These are phyloP conservation scores for Ara ararauna DNA, from an alignment of 2,797 vertebrate genomes.

Conservation along the genomic window DNA sequence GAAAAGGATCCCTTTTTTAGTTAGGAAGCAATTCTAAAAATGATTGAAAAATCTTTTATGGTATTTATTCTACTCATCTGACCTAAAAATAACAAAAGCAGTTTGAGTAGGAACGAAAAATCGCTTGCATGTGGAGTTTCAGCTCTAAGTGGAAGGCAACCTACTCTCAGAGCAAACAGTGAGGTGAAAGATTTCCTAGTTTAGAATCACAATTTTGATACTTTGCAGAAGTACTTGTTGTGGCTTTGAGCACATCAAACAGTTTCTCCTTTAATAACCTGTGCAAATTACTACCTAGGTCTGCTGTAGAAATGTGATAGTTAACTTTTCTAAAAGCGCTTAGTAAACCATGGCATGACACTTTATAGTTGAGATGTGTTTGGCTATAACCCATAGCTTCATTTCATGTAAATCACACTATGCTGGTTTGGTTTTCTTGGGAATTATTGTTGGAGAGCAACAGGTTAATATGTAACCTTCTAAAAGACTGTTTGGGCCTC, in stretches of 20 bases:
- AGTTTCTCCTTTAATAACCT: not conserved
- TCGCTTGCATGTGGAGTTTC: not conserved
- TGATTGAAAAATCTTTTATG: conserved; percentile 26
- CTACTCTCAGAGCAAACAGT: conserved; percentile 34
- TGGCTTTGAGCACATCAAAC: not conserved
- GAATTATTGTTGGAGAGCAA: not conserved
- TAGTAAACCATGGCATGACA: not conserved
- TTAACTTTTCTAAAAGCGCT: not conserved
- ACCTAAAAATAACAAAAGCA: conserved; percentile 59
- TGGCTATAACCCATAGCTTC: not conserved
- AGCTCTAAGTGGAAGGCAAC: conserved; percentile 5
- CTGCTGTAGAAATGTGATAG: not conserved
- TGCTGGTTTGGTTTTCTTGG: not conserved
- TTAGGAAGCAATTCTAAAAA: conserved; percentile 7
- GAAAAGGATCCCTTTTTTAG: conserved; percentile 9
- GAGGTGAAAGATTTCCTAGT: conserved; percentile 19
- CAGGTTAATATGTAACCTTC: not conserved
- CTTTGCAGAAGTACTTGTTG: not conserved
- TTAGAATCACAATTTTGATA: not conserved
- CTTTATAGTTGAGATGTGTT: not conserved
- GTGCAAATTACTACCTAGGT: not conserved
- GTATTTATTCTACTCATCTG: conserved; percentile 58
- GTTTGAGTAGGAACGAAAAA: conserved; percentile 43
- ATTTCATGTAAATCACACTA: not conserved
- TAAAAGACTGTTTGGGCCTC: not conserved